Base-by-base conservation (phyloP, 2,797 vertebrate genomes). In the Crenuchus spilurus region DNA sequence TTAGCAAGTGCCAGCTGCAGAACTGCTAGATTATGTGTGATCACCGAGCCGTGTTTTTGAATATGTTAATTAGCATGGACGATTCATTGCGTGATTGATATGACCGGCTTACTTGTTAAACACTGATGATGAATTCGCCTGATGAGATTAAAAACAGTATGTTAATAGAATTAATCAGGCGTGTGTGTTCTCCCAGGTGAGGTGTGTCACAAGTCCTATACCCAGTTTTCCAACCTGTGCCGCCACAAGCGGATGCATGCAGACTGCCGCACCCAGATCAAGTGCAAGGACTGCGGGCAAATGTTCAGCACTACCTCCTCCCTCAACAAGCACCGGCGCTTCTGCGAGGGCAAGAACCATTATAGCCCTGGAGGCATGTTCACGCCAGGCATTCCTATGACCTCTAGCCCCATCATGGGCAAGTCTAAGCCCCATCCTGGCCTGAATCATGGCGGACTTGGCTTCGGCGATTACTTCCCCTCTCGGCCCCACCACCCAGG, bases 291-390 rank as follows among this genome's bases (percentile, higher is more conserved):
- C 94, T 99, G 98, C 84, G 98, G 98, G 87, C 98, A 99, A 93
- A 99, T 99, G 96, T 99, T 99, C 95, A 99, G 98, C 94, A 99
- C 98, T 92, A 99, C 98, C 82, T 99, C 98, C 82, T 99, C 98
- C 86, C 96, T 99, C 92, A 99, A 99, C 94, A 99, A 99, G 93
- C 98, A 99, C 90, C 96, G 98, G 85, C 95, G 98, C 88, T 99
- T 99, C 95, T 99, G 98, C 88, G 97, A 99, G 91, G 97, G 98
- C 85, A 99, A 99, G 92, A 96, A 91, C 91, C 94, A 98, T 82
- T 97, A 97, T 83, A 88, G 92, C 62, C 95, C 96, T 0, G 92
- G 93, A 0, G 90, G 95, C 46, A 89, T 98, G 89, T 99, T 98
- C 49, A 92, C 94, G 10, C 92, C 96, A 0, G 95, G 96, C 79